Base-by-base conservation (phyloP, 2,797 vertebrate genomes). In the Saguinus oedipus region DNA sequence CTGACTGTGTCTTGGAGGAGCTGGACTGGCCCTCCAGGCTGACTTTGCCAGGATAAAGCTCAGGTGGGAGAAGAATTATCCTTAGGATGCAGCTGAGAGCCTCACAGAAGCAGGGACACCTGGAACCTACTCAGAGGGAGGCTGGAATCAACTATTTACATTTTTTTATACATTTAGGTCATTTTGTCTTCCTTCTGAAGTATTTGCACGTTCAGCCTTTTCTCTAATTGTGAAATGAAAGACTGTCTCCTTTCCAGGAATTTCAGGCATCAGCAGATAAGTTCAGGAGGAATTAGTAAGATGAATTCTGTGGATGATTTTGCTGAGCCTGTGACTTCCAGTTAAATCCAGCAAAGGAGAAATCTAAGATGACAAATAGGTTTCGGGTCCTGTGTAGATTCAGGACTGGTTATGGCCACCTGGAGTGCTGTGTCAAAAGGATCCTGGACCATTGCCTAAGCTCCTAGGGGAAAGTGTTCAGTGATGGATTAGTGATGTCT, bases 151-250 rank as follows among this genome's bases (percentile, higher is more conserved):
- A 83, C 36, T 78, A 22, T 92, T 86, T 86, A 59, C 75, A 48
- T 88, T 93, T 90, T 86, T 93, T 33, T 92, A n/a, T 76, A 88
- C 75, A 74, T 86, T 86, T 85, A 88, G 74, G 70, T 83, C 26
- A 85, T 76, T 97, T 90, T 82, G 44, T 90, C 64, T 87, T 93
- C 68, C 90, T 70, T 92, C 78, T 90, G 27, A 90, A 79, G 48
- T 79, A 79, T 93, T 94, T 95, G 76, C 72, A 72, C 61, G 13
- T 90, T 94, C 94, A 96, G 57, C 61, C 83, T 95, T 97, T 95
- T 83, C 81, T 95, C 80, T 96, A 81, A 93, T 76, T 96, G 80
- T 82, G 87, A 97, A 88, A 70, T 92, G 90, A 76, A 94, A 95
- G 82, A 84, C 80, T 57, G n/a, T 79, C 33, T 95, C 59, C 82